Percentiles rank a stretch among this genome's conserved stretches.
phyloP scores from a whole-genome alignment of 1,140 invertebrate genomes.

The Diorhabda elongata region DNA sequence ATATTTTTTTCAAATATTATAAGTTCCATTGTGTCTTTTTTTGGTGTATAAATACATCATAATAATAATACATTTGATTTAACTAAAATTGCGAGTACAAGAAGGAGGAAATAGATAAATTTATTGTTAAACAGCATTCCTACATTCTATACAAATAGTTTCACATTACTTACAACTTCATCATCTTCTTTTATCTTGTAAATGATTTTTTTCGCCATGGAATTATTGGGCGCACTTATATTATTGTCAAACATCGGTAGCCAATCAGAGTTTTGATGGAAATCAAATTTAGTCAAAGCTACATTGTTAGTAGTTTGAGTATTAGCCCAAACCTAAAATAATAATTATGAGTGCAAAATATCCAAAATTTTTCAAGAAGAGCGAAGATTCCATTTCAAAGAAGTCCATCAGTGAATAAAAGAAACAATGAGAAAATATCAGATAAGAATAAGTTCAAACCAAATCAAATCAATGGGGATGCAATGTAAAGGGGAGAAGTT shows the following conservation, averaged over 20 bases:
- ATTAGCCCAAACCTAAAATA: conserved; percentile 39
- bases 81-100: no score
- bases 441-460: no score
- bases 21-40: no score
- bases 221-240: conserved; percentile 31
- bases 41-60: no score
- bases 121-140: no score
- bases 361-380: neutral
- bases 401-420: neutral
- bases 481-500: no score
- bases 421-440: no score
- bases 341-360: conserved; percentile 4
- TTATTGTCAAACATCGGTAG: conserved; percentile 33
- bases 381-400: neutral
- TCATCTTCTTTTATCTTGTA: conserved; percentile 22
- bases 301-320: conserved; percentile 32
- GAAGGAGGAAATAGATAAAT: no score
- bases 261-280: conserved; percentile 35
- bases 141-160: no score
- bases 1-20: no score
- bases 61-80: no score
- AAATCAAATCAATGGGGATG: no score
- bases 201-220: conserved; percentile 32
- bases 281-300: conserved; percentile 32
- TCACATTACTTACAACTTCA: conserved; percentile 6